Evolutionary conservation across 2,797 vertebrate genomes (phyloP), one percentile per base, ranked within the genome.

Genomic region (Melanogrammus aeglefinus): DNA sequence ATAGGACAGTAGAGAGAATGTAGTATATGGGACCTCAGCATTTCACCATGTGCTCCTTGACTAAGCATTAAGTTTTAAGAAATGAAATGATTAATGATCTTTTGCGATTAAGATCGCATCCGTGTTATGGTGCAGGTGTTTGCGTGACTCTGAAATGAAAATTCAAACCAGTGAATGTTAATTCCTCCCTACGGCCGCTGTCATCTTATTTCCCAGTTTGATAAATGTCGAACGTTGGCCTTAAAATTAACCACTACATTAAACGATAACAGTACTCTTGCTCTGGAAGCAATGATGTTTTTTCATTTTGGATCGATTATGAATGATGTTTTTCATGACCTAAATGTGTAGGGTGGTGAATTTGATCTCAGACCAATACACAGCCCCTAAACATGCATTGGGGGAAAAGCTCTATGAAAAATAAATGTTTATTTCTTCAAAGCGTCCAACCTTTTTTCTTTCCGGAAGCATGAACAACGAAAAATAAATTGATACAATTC

Each of bases 351-450:
- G 51, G 9, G 41, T 10, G 78, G 66, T 21, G 75, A 74, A 75
- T 77, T 78, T 57, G 27, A 77, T 79, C 76, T 83, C 74, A 75
- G 63, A 76, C 74, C 77, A 36, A 70, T 13, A 21, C 51, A 3
- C 18, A 5, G 18, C 51, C 16, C 51, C 51, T 57, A 5, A 57
- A 57, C 51, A 57, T 57, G 18, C 21, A 21, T 57, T 4, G 51
- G 51, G 31, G 41, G 78, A 36, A 81, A 82, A 33, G 75, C 76
- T 13, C 41, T 47, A 75, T 86, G 78, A 85, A 87, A 87, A 94
- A 92, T 92, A 91, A 91, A 91, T 78, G 88, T 91, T 89, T 91
- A 90, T 92, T 93, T 93, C 91, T 90, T 88, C 88, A 85, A 8
- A 18, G 21, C 39, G 18, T 13, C 33, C 73, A 73, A 80, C 29